These are phyloP conservation scores for Kryphioiulus occultus DNA, from an alignment of 2,888 invertebrate genomes.

Conservation along the genomic window DNA sequence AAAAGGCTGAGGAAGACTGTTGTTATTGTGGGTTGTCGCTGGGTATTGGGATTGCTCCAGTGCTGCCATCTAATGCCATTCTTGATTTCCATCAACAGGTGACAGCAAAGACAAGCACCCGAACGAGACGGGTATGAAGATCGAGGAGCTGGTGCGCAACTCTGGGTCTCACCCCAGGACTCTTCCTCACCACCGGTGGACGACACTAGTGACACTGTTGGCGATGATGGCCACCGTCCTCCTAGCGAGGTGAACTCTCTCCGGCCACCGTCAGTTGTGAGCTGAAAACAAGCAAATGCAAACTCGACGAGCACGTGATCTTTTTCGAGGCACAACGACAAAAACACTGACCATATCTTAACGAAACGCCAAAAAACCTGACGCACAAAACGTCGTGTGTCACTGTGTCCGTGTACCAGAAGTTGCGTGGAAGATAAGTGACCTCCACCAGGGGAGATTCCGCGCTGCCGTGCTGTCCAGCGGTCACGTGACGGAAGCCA, in stretches of 20 bases:
- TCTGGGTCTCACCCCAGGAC: not conserved
- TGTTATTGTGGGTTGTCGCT: no score
- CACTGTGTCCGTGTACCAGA: not conserved
- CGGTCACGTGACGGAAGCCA: not conserved
- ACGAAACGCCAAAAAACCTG: not conserved
- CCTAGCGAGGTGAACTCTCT: constrained; percentile 49
- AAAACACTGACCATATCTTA: not conserved
- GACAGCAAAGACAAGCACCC: constrained; percentile 82
- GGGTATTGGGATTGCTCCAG: no score
- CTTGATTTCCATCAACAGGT: constrained; percentile 62
- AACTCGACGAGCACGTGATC: constrained; percentile 20
- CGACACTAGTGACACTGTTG: constrained; percentile 49
- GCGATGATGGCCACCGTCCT: constrained; percentile 41
- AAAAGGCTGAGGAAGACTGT: no score
- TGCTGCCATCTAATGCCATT: no score
- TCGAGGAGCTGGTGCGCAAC: constrained; percentile 74
- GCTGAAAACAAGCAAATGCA: not conserved
- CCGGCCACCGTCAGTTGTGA: not conserved
- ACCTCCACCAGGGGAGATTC: not conserved
- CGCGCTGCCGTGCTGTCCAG: not conserved
- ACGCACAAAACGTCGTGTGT: not conserved
- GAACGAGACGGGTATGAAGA: constrained; percentile 86
- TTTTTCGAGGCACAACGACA: constrained; percentile 59
- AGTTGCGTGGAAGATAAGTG: constrained; percentile 7
- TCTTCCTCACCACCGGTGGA: constrained; percentile 49